These are phyloP conservation scores for Solen grandis DNA, from an alignment of 1,140 invertebrate genomes.

Conservation along the genomic window DNA sequence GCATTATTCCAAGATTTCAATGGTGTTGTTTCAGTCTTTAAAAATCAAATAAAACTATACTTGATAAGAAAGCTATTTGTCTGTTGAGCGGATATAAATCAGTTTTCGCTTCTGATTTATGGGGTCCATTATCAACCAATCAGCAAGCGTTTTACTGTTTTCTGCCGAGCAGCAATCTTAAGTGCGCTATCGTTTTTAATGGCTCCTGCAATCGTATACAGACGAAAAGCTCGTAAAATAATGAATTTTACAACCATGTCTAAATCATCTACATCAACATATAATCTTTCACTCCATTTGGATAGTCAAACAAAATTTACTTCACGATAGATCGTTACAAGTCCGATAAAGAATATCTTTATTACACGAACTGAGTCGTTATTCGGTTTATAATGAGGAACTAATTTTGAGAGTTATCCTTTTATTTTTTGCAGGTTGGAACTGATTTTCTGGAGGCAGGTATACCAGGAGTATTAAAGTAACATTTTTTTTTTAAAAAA, in stretches of 20 bases:
- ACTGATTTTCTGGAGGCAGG: too few species aligned
- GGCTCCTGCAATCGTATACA: constrained; percentile 37
- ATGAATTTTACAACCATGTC: constrained; percentile 37
- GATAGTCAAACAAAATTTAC: constrained; percentile 40
- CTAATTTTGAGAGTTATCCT: too few species aligned
- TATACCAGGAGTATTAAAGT: too few species aligned
- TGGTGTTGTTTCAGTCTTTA: too few species aligned
- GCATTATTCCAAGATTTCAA: too few species aligned
- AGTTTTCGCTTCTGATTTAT: constrained; percentile 40
- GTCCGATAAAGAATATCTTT: too few species aligned
- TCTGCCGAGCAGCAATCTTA: constrained; percentile 41
- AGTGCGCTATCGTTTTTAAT: constrained; percentile 38
- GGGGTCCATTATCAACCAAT: constrained; percentile 44
- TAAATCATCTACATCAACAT: constrained; percentile 26
- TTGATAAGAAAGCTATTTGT: constrained; percentile 54
- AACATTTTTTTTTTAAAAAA: too few species aligned
- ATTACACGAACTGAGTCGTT: too few species aligned
- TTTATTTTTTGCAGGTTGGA: too few species aligned
- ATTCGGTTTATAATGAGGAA: too few species aligned
- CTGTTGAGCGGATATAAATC: constrained; percentile 49
- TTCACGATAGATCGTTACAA: too few species aligned
- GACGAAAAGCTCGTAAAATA: constrained; percentile 49
- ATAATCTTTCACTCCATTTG: constrained; percentile 38
- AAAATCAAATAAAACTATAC: too few species aligned
- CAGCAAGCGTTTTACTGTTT: constrained; percentile 41